Base-by-base conservation (phyloP, 2,888 invertebrate genomes). In the Nomada fabriciana region DNA sequence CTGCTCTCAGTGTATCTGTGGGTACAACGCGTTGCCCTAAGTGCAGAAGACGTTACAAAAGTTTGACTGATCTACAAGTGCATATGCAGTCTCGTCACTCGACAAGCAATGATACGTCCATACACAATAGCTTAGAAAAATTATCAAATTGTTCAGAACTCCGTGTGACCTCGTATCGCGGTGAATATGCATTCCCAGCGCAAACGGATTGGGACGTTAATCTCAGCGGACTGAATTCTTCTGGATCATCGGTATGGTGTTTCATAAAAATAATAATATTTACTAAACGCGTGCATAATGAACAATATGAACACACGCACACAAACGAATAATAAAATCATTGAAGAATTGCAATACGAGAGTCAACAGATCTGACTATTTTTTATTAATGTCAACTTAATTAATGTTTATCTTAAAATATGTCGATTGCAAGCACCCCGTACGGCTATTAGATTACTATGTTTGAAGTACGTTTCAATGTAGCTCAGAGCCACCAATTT, bases 1-100 rank as follows among this genome's bases (percentile, higher is more conserved):
- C 93, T 53, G 93, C 93, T 77, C 89, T 93, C 81, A 93, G 93
- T 82, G 93, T 93, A 71, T 93, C 93, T 87, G 93, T 95, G 89
- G 96, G 96, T 83, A 97, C 97, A 18, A 97, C 97, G 68, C 95
- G 98, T 78, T 98, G 98, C 92, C 97, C 97, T 93, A 96, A 97
- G 92, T 98, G 98, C 93, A 95, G 98, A 84, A 97, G 97, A 93
- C 95, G 98, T 81, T 98, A 98, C 94, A 98, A 98, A 94, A 97
- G 97, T 42, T 97, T 97, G 88, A 95, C 96, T 4, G 98, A 98
- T 94, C 95, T 98, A 65, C 95, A 96, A 83, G 94, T 96, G 78
- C 98, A 98, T 92, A 94, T 97, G 93, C 96, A 96, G 93, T 96
- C 96, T 53, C 98, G 98, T 91, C 94, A 89, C 72, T 74, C 83